A percentile compares a stretch with the other conserved stretches of the same genome.
Conservation (phyloP, 2,797 vertebrate species). For the Buphagus erythrorhynchus region DNA sequence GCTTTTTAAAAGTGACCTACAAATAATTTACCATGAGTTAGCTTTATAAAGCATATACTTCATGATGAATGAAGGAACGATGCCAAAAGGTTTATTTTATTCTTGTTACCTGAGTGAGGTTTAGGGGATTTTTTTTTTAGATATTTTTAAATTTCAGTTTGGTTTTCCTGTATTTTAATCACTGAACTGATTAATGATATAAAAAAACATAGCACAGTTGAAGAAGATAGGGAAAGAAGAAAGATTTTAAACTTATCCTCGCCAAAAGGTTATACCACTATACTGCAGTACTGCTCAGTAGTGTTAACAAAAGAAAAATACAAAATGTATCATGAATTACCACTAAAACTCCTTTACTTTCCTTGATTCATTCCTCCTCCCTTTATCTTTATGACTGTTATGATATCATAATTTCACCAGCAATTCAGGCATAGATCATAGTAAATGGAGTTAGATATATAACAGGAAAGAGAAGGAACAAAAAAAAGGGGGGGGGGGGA, state of each 20-base stretch:
- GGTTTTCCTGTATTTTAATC: slow-evolving; percentile 30
- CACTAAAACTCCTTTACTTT: neutral
- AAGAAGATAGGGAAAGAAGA: neutral
- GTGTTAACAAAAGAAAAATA: slow-evolving; percentile 17
- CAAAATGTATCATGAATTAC: neutral
- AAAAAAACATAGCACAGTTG: neutral
- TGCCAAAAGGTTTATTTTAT: neutral
- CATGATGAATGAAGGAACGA: neutral
- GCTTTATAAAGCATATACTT: neutral
- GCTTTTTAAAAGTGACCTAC: neutral
- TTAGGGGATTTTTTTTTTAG: neutral
- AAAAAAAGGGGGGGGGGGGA: accelerated
- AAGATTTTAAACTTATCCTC: neutral
- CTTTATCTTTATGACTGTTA: slow-evolving; percentile 37
- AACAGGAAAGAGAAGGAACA: neutral
- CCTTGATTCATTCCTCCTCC: slow-evolving; percentile 12
- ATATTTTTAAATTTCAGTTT: neutral
- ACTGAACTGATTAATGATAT: neutral
- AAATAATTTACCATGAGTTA: neutral
- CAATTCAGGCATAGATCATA: slow-evolving; percentile 15
- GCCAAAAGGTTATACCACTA: neutral
- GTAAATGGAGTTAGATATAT: neutral
- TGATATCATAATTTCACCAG: slow-evolving; percentile 35
- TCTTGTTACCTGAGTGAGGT: neutral
- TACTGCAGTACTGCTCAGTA: neutral